A percentile compares a stretch with the other conserved stretches of the same genome.
Conservation (phyloP, 1,140 invertebrate genomes). For the Euwallacea similis region DNA sequence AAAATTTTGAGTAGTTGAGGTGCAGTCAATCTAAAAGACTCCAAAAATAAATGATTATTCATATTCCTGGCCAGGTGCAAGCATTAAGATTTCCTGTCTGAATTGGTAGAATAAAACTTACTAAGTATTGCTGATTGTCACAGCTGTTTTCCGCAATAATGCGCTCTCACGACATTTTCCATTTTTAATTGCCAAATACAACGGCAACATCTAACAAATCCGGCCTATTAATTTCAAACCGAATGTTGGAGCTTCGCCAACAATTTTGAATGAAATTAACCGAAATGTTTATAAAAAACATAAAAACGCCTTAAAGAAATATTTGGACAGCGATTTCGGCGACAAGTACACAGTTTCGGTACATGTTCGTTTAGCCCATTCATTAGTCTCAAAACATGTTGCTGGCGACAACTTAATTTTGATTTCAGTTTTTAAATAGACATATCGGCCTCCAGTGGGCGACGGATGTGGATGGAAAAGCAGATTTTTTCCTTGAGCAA, state of each 20-base stretch:
- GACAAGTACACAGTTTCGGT: constrained; percentile 7
- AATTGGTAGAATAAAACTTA: too few species aligned
- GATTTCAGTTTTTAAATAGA: constrained; percentile 3
- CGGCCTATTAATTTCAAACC: neutral
- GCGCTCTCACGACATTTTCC: too few species aligned
- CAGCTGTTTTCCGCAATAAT: too few species aligned
- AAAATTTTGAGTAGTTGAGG: constrained; percentile 12
- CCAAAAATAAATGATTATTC: neutral
- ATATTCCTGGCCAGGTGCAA: too few species aligned
- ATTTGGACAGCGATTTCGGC: constrained; percentile 7
- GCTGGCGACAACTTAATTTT: constrained; percentile 11
- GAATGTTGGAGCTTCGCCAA: neutral
- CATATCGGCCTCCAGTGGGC: constrained; percentile 3
- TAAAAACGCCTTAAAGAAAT: constrained; percentile 9
- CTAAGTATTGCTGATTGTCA: too few species aligned
- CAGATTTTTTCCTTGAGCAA: too few species aligned
- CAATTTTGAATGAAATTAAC: neutral
- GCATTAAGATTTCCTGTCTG: too few species aligned
- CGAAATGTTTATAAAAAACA: neutral
- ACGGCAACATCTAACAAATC: neutral
- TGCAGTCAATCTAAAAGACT: neutral
- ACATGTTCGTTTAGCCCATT: constrained; percentile 1
- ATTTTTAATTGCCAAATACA: neutral
- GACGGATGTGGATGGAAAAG: neutral
- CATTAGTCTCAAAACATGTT: constrained; percentile 9